These are phyloP conservation scores for Carassius gibelio DNA, from an alignment of 2,113 vertebrate species.

Conservation along the genomic window DNA sequence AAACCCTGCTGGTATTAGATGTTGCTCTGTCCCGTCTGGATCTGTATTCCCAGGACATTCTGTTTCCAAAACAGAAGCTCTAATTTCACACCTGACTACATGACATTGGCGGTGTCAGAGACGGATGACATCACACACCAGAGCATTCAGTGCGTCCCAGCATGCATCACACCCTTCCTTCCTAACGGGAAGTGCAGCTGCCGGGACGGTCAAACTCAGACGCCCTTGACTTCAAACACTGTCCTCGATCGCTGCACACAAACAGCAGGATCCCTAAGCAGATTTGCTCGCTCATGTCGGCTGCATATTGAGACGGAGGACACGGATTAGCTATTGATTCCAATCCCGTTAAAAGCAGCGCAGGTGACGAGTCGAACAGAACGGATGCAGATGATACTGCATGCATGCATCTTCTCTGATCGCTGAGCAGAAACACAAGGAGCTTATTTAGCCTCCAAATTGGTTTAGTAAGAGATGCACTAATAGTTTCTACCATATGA, in stretches of 20 bases:
- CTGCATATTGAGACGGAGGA: not conserved
- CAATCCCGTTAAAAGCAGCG: slow-evolving; percentile 23
- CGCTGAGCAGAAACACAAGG: not conserved
- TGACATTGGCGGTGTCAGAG: not conserved
- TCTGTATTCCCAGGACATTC: slow-evolving; percentile 14
- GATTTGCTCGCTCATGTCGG: slow-evolving; percentile 11
- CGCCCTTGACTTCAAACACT: slow-evolving; percentile 47
- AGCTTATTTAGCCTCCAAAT: not conserved
- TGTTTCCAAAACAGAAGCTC: slow-evolving; percentile 35
- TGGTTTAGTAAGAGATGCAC: not conserved
- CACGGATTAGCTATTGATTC: slow-evolving; percentile 31
- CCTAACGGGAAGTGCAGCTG: slow-evolving; percentile 59
- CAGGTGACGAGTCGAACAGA: slow-evolving; percentile 1
- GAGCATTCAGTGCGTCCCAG: slow-evolving; percentile 24
- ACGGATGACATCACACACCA: slow-evolving; percentile 44
- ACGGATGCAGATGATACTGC: not conserved
- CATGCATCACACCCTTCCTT: slow-evolving; percentile 42
- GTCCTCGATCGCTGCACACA: not conserved
- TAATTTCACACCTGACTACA: slow-evolving; percentile 32
- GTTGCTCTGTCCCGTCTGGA: not conserved
- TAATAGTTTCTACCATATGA: not conserved
- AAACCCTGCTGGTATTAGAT: not conserved
- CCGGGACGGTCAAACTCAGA: slow-evolving; percentile 41
- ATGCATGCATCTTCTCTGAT: not conserved
- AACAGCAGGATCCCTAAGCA: slow-evolving; percentile 32